Evolutionary conservation across 2,888 invertebrate genomes (phyloP), one percentile per base, ranked within the genome.

Genomic region (Lucinisca nassula): DNA sequence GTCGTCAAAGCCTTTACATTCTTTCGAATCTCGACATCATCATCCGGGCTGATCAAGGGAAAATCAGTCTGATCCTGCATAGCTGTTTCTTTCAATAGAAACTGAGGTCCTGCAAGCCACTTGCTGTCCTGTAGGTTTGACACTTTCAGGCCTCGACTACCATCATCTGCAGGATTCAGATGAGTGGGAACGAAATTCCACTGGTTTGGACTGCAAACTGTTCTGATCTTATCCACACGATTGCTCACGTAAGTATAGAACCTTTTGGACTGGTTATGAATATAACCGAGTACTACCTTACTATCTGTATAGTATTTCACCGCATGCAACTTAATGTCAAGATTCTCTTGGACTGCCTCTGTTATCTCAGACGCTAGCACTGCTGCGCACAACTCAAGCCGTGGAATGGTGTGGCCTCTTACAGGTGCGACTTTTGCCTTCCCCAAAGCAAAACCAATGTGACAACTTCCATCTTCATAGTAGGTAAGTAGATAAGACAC

Each of bases 371-470:
- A 78, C 3, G 89, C 89, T 14, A 91, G 72, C 0, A 92, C 90
- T 12, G 91, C 89, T 35, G 87, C 91, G 55, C 88, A 91, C 0
- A 91, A 80, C 75, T 93, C 92, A 10, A 93, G 76, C n/a, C 91
- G 67, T 0, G 92, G 91, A 4, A 92, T 90, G 0, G 92, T 91
- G 38, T 88, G 85, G 35, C 91, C 80, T 12, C 35, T 79, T 0
- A 40, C 3, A 14, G 92, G 92, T 27, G 91, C 89, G 12, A 92
- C 77, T 38, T 87, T 92, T 1, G 88, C 73, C 55, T 93, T 93
- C 0, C 92, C 92, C 27, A 91, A 30, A 0, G 91, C 49, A 79
- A 91, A 91, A 12, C 91, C 67, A 37, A 80, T n/a, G 10, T 78
- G 21, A 10, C 10, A 32, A 2, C 58, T 37, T 21, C 78, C 79